Base-by-base conservation (phyloP, 2,113 vertebrate species). In the Sinocyclocheilus grahami region DNA sequence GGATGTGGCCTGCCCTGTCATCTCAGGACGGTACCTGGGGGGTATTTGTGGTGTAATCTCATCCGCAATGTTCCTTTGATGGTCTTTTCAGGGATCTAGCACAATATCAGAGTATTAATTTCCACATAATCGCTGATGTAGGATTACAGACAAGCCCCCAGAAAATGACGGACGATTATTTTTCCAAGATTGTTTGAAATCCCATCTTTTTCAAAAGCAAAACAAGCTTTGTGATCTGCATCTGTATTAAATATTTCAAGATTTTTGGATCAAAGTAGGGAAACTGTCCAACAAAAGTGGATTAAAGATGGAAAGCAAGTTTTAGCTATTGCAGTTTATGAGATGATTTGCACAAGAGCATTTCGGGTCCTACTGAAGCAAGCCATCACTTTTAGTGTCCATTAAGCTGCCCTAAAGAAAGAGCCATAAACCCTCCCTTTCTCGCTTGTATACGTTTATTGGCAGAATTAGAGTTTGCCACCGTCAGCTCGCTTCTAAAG, bases 301-400 rank as follows among this genome's bases (percentile, higher is more conserved):
- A 74, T 58, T 72, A 74, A 74, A 74, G 82, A 74, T 24, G 7
- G 48, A 74, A 84, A 51, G 67, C 60, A 48, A 71, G 85, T 88
- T 84, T 75, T 88, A 78, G 8, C 51, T 82, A 75, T 86, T 55
- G 24, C 71, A 62, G 27, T 37, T 9, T 58, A 87, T 39, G 71
- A 90, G 87, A 81, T 63, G 53, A 82, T 87, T 90, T 83, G 42
- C 30, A 62, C 84, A 79, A 74, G 84, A 60, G 77, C 85, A 86
- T 75, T 82, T 84, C 80, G 33, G 86, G 79, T 72, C 71, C 86
- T 62, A 53, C 65, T 82, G 63, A 85, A 22, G 82, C 84, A 86
- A 86, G 84, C 82, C 85, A 78, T 87, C 87, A 81, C 87, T 91
- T 87, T 90, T 87, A 89, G 86, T 84, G 58, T 80, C 77, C 85